phyloP scores from a whole-genome alignment of 2,888 invertebrate species.

The Polyploca ridens region DNA sequence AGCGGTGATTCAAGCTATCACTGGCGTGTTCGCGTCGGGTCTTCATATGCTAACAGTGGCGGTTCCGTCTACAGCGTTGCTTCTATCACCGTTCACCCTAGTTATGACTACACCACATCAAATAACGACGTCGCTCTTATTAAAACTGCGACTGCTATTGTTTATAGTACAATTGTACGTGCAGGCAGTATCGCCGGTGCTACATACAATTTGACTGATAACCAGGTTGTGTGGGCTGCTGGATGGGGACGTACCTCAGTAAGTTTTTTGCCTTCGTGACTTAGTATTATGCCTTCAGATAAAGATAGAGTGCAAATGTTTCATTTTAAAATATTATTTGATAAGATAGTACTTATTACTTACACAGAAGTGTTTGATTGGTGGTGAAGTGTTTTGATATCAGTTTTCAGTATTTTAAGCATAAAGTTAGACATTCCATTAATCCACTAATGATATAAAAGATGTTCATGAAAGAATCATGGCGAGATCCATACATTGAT shows the following conservation, averaged over 20 bases:
- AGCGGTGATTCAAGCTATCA: constrained; percentile 21
- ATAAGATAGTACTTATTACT: neutral
- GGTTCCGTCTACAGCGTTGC: constrained; percentile 40
- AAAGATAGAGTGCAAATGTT: neutral
- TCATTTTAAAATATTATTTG: neutral
- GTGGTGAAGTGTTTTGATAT: neutral
- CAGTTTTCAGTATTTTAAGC: neutral
- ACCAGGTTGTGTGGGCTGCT: constrained; percentile 57
- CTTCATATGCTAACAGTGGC: constrained; percentile 48
- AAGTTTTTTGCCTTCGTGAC: constrained; percentile 25
- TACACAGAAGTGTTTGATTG: neutral
- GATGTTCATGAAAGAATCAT: too few species aligned
- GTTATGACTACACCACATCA: constrained; percentile 41
- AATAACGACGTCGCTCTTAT: constrained; percentile 63
- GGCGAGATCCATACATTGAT: too few species aligned
- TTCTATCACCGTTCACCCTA: constrained; percentile 47
- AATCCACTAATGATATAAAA: too few species aligned
- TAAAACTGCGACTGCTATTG: constrained; percentile 38
- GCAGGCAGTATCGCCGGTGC: constrained; percentile 47
- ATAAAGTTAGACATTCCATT: too few species aligned
- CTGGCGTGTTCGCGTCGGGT: constrained; percentile 45
- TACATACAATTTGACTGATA: constrained; percentile 49
- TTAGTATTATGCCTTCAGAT: neutral
- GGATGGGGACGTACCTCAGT: constrained; percentile 70
- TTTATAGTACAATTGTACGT: constrained; percentile 36